Percentiles rank a stretch among this genome's conserved stretches.
These are phyloP conservation scores for Xyliphius kryptos DNA, from an alignment of 2,113 vertebrate species.

Conservation along the genomic window DNA sequence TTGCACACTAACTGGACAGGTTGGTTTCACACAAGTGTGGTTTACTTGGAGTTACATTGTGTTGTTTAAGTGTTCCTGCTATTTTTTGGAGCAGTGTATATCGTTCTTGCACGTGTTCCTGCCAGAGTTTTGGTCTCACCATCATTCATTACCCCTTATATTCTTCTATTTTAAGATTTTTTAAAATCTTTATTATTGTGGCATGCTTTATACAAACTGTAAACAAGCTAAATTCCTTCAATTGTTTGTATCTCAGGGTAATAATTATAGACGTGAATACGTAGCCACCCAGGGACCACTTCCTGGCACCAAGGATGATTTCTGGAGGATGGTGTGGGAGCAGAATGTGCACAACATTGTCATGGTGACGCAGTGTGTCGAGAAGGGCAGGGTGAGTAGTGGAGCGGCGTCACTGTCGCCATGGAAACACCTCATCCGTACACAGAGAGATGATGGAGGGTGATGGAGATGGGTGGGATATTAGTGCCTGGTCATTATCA, in stretches of 20 bases:
- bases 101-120: no score
- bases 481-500: constrained; percentile 15
- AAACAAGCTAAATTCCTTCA: not conserved
- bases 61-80: no score
- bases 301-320: constrained; percentile 94
- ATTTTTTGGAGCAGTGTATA: no score
- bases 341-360: constrained; percentile 89
- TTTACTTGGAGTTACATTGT: no score
- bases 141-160: no score
- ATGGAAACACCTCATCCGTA: constrained; percentile 8
- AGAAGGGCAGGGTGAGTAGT: constrained; percentile 86
- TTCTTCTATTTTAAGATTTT: not conserved
- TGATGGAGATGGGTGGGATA: not conserved
- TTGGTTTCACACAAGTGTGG: no score
- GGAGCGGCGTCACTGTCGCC: constrained; percentile 6
- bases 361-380: constrained; percentile 96
- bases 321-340: constrained; percentile 98
- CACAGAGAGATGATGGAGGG: not conserved
- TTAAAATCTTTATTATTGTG: not conserved
- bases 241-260: constrained; percentile 65
- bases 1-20: no score
- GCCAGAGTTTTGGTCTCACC: no score
- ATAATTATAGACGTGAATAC: constrained; percentile 87
- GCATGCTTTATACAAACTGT: not conserved
- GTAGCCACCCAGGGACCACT: constrained; percentile 92